phyloP scores from a whole-genome alignment of 2,113 vertebrate genomes.

The Corapipo altera region DNA sequence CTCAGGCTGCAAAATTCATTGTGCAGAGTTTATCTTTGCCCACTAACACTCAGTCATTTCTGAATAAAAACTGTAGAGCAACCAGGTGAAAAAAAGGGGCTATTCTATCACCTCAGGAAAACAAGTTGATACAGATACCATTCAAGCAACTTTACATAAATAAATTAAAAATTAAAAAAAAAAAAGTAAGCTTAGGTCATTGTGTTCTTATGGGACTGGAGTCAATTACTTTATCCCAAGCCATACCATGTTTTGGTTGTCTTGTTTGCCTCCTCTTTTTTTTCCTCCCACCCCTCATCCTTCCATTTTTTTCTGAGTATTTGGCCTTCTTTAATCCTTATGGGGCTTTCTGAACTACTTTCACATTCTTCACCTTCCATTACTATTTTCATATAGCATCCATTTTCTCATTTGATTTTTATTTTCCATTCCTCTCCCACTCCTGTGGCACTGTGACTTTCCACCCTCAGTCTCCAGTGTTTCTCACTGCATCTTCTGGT shows the following conservation, averaged over 20 bases:
- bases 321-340: not conserved
- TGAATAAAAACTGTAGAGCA: not conserved
- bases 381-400: not conserved
- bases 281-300: not conserved
- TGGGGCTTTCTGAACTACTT: not conserved
- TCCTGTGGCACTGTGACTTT: not conserved
- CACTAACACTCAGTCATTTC: not conserved
- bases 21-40: not conserved
- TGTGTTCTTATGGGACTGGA: not conserved
- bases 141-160: not conserved
- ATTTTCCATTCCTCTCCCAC: not conserved
- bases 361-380: not conserved
- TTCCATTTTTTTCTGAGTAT: not conserved
- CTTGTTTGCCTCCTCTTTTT: not conserved
- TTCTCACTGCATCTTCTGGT: not conserved
- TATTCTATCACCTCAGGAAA: not conserved
- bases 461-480: not conserved
- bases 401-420: not conserved
- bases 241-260: not conserved
- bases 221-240: not conserved
- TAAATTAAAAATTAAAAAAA: no score
- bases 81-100: not conserved
- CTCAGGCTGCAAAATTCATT: not conserved
- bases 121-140: not conserved
- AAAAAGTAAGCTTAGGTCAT: not conserved